Evolutionary conservation across 2,797 vertebrate genomes (phyloP), one percentile per base, ranked within the genome.

Genomic region (Phrynocephalus forsythii): DNA sequence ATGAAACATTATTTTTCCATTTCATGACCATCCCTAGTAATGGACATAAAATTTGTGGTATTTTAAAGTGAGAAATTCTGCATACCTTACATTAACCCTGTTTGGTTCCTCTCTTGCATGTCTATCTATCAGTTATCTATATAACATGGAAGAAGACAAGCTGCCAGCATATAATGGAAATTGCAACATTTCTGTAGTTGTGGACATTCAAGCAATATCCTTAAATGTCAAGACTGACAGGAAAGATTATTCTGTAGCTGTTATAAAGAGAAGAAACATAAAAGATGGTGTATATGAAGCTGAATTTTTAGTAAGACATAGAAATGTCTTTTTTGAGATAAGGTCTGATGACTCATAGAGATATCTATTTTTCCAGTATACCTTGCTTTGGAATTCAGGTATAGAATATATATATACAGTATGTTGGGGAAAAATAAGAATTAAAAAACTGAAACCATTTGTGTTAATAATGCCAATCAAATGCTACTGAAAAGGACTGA

Each of bases 271-370:
- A 91, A 82, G 5, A 87, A 79, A 56, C 44, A n/a, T 72, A 87
- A 67, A 84, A 30, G 22, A 89, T 86, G 90, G 84, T 24, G 86
- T n/a, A 91, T 91, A 89, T 81, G 26, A n/a, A 90, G 20, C 20
- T 84, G 30, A 90, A 38, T 87, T 92, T 85, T 87, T 66, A 93
- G 91, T 86, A 87, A 66, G 86, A 63, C 28, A 0, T 90, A 88
- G 30, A 91, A 90, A 86, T 87, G 71, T 84, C 66, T 88, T 66
- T 86, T 80, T 91, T 90, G 84, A 81, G 66, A 50, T 92, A 93
- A 89, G 44, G 82, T 72, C 63, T 86, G 38, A 84, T 87, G 24
- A 9, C 87, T 92, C 91, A 85, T 50, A 89, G 60, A 90, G 18
- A 90, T 87, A 92, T 76, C 83, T 18, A 73, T 1, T 91, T 92